Percentiles rank a stretch among this genome's conserved stretches.
Conservation (phyloP, 2,888 invertebrate genomes). For the Yponomeuta sedellus region DNA sequence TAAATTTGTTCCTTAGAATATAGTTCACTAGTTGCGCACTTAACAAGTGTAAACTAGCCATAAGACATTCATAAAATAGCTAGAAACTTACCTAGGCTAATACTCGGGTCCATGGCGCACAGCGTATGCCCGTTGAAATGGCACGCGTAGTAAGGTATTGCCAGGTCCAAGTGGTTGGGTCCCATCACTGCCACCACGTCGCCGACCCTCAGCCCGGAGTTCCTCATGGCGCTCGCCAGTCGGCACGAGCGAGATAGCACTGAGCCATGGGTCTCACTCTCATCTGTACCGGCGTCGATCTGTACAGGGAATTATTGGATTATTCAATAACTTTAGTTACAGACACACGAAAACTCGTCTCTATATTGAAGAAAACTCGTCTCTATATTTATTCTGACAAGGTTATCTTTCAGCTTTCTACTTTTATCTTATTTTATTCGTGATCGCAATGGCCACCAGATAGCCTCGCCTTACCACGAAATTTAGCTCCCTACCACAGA, state of each 20-base stretch:
- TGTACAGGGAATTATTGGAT: slow-evolving; percentile 18
- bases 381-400: no score
- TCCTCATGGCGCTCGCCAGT: slow-evolving; percentile 38
- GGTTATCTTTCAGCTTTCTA: no score
- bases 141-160: slow-evolving; percentile 40
- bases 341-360: no score
- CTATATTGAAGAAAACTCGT: no score
- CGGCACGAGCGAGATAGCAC: slow-evolving; percentile 35
- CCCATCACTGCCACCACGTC: slow-evolving; percentile 40
- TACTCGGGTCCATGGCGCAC: slow-evolving; percentile 35
- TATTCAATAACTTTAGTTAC: no score
- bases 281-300: slow-evolving; percentile 39
- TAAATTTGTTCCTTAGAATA: no score
- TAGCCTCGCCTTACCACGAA: no score
- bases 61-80: background rate
- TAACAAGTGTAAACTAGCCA: background rate
- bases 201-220: slow-evolving; percentile 35
- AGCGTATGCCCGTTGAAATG: slow-evolving; percentile 36
- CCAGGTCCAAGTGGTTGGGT: slow-evolving; percentile 38
- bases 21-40: no score
- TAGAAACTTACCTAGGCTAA: slow-evolving; percentile 28
- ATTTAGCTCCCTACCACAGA: no score
- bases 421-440: no score
- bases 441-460: no score
- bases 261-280: slow-evolving; percentile 36